phyloP scores from a whole-genome alignment of 2,113 vertebrate species.

The Zosterops japonicus region DNA sequence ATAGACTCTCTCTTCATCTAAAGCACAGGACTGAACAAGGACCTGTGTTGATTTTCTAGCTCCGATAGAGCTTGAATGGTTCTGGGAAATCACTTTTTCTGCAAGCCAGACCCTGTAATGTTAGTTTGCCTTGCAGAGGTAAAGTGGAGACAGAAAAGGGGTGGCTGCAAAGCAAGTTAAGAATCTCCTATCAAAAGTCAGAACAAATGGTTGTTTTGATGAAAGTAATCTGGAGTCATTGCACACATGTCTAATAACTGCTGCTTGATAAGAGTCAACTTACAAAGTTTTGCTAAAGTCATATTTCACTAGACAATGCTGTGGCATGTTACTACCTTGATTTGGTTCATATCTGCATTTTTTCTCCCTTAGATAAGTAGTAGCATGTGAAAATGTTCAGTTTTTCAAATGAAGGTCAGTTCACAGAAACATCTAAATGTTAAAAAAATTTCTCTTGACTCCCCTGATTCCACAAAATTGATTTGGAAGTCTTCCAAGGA shows the following conservation, averaged over 20 bases:
- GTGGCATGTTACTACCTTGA: not conserved
- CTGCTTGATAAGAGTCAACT: not conserved
- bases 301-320: not conserved
- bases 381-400: not conserved
- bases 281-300: conserved; percentile 1
- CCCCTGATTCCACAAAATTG: not conserved
- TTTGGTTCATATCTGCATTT: not conserved
- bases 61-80: not conserved
- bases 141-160: not conserved
- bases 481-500: not conserved
- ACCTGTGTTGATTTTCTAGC: not conserved
- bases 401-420: not conserved
- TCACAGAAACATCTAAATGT: not conserved
- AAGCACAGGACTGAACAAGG: not conserved
- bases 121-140: not conserved
- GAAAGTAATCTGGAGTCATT: not conserved
- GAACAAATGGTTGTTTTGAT: conserved; percentile 56
- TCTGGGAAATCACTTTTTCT: not conserved
- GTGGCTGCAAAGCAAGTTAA: not conserved
- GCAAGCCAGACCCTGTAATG: not conserved
- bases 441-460: not conserved
- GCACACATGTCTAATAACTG: not conserved
- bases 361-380: not conserved
- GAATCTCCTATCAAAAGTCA: not conserved
- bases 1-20: not conserved